These are phyloP conservation scores for Lampris megalopsis DNA, from an alignment of 2,113 vertebrate species.

Conservation along the genomic window DNA sequence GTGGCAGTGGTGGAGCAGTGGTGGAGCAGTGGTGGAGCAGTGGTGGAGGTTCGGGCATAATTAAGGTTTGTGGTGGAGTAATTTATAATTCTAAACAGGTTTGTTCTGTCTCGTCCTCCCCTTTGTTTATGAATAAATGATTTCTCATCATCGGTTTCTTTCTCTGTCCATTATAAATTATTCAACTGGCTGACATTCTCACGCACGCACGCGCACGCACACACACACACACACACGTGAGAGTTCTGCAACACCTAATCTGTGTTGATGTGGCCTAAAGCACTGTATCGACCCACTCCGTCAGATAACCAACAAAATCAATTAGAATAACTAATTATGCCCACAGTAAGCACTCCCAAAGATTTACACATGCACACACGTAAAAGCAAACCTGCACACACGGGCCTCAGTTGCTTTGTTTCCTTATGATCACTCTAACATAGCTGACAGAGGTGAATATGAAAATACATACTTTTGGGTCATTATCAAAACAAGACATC, in stretches of 20 bases:
- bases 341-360: not conserved
- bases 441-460: not conserved
- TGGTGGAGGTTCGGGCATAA: constrained; percentile 26
- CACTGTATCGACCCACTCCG: constrained; percentile 32
- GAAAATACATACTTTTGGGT: constrained; percentile 11
- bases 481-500: not conserved
- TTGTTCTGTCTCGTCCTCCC: constrained; percentile 52
- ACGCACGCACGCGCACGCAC: not conserved
- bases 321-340: constrained; percentile 47
- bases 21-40: not conserved
- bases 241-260: constrained; percentile 37
- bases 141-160: constrained; percentile 61
- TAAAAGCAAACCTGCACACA: constrained; percentile 7
- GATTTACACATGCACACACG: not conserved
- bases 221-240: constrained; percentile 13
- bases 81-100: constrained; percentile 59
- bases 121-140: constrained; percentile 71
- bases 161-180: constrained; percentile 56
- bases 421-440: not conserved
- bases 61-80: constrained; percentile 26
- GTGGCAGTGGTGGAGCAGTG: no score
- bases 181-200: constrained; percentile 52
- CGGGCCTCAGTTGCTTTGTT: not conserved
- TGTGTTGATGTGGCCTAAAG: constrained; percentile 35
- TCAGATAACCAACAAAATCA: constrained; percentile 56